Evolutionary conservation across 1,140 invertebrate genomes (phyloP), one percentile per base, ranked within the genome.

Genomic region (Ptiloglossa arizonensis): DNA sequence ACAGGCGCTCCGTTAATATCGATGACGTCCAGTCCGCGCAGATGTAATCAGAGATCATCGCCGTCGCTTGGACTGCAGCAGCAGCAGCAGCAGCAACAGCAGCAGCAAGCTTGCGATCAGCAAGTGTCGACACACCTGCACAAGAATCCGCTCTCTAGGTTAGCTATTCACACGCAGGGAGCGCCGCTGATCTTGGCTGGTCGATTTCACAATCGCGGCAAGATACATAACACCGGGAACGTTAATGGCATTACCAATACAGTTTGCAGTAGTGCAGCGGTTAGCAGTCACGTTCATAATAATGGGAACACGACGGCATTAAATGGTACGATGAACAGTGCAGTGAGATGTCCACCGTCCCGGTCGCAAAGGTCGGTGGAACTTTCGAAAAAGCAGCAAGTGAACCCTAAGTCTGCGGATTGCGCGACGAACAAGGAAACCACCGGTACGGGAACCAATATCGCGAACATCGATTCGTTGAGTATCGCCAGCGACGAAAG

Each of bases 401-500:
- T 29, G 11, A 85, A 29, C 22, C 48, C 27, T 0, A 85, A 71
- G 29, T n/a, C n/a, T n/a, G n/a, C 56, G 50, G 85, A 79, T 15
- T 83, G 81, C n/a, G 11, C 80, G 4, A 72, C 80, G 4, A 72
- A 59, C 56, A 83, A 83, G 32, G 89, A 88, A 17, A 71, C 63
- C 50, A 59, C 80, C 17, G 57, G 29, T 6, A 81, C 77, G 17
- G 79, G 68, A 6, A 80, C 54, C 35, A 89, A 82, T 64, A 89
- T 83, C 8, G 87, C 90, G 1, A 94, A 94, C 81, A 94, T 94
- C 84, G 95, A 96, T 88, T 93, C 95, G 59, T 90, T 95, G 79
- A 96, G 95, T 89, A 95, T 96, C 70, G 94, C 95, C 19, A 96
- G 95, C 89, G 96, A 96, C 88, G 96, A 96, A 90, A 96, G 95